Conservation (phyloP, 2,113 vertebrate species). For the Petaurus breviceps region DNA sequence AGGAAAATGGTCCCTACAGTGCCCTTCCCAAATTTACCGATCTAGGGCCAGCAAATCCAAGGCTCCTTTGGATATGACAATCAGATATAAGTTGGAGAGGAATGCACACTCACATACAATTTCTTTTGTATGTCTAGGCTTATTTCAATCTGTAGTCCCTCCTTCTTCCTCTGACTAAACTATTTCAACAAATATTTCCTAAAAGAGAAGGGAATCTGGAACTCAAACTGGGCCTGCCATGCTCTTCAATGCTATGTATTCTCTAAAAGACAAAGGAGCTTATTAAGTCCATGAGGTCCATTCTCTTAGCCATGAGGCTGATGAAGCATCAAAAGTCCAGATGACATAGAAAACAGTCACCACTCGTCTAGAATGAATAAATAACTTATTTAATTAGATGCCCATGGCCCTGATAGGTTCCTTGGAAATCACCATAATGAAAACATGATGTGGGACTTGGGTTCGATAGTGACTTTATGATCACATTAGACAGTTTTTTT, state of each 20-base stretch:
- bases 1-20: background rate
- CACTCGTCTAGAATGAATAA: slow-evolving; percentile 9
- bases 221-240: background rate
- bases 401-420: background rate
- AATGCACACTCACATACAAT: background rate
- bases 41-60: too few species aligned
- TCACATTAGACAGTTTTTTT: background rate
- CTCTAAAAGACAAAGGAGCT: background rate
- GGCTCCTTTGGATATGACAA: too few species aligned
- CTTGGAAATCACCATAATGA: slow-evolving; percentile 51
- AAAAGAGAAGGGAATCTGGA: background rate
- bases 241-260: background rate
- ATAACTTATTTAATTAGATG: slow-evolving; percentile 36
- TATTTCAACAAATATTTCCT: background rate
- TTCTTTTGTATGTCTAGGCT: background rate
- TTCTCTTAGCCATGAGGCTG: slow-evolving; percentile 5
- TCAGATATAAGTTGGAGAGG: background rate
- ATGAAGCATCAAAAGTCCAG: slow-evolving; percentile 35
- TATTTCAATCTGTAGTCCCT: background rate
- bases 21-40: too few species aligned
- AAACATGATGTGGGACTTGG: background rate
- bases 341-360: slow-evolving; percentile 43
- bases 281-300: background rate
- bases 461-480: background rate
- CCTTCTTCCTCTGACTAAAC: background rate